These are phyloP conservation scores for Melieria crassipennis DNA, from an alignment of 2,888 invertebrate species.

Conservation along the genomic window DNA sequence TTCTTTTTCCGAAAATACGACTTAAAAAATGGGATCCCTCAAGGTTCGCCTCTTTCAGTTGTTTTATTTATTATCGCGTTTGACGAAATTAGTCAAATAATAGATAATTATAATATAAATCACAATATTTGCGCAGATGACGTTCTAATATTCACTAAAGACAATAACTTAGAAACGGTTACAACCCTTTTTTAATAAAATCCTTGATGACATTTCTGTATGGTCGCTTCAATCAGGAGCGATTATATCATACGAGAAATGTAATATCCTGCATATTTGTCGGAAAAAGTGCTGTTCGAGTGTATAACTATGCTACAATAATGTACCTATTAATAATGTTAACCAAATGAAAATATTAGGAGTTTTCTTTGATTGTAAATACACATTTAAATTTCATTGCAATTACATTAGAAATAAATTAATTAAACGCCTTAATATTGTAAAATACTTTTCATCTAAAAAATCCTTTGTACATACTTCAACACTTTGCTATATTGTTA, in stretches of 20 bases:
- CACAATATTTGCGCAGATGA: conserved; percentile 1
- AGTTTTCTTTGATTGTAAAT: conserved; percentile 10
- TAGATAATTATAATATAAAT: neutral
- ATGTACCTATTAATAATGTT: neutral
- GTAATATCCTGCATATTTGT: neutral
- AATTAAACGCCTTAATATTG: neutral
- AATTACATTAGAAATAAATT: conserved; percentile 12
- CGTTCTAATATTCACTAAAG: conserved; percentile 5
- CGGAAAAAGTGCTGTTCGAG: neutral
- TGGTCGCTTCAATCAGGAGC: conserved; percentile 8
- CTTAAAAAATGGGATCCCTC: conserved; percentile 4
- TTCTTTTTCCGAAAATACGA: neutral
- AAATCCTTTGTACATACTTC: too few relatives aligned
- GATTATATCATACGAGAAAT: neutral
- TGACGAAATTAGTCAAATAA: too few relatives aligned
- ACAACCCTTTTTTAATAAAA: conserved; percentile 6
- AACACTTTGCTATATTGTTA: too few relatives aligned
- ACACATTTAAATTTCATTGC: conserved; percentile 10
- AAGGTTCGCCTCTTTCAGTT: neutral
- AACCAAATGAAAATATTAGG: neutral
- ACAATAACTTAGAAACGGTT: conserved; percentile 3
- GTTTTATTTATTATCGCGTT: conserved; percentile 3
- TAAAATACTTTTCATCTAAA: too few relatives aligned
- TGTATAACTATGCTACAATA: neutral
- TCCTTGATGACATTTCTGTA: neutral